These are phyloP conservation scores for Lochmaea crataegi DNA, from an alignment of 2,888 invertebrate genomes.

Conservation along the genomic window DNA sequence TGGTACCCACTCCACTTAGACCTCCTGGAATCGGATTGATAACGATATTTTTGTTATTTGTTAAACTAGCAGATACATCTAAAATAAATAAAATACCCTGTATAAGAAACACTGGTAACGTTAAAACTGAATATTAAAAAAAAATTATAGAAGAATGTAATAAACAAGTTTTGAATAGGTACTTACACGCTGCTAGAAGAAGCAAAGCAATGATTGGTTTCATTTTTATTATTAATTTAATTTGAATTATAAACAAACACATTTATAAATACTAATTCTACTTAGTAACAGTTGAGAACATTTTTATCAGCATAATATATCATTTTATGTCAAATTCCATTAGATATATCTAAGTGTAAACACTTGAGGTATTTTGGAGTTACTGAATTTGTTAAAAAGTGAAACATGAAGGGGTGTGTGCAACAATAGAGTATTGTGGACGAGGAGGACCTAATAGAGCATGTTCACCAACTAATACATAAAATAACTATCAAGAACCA, in stretches of 20 bases:
- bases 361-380: no score
- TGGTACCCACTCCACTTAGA: constrained; percentile 42
- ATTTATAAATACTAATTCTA: not conserved
- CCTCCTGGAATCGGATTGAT: constrained; percentile 40
- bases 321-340: no score
- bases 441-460: no score
- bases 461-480: no score
- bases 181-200: not conserved
- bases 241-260: not conserved
- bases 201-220: not conserved
- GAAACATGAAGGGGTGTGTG: no score
- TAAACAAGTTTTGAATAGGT: not conserved
- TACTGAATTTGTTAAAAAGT: no score
- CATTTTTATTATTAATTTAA: not conserved
- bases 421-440: no score
- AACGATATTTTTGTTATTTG: constrained; percentile 23
- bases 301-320: no score
- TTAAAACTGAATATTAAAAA: not conserved
- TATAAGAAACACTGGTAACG: not conserved
- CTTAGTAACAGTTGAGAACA: not conserved
- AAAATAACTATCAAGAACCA: no score
- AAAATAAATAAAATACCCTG: not conserved
- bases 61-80: constrained; percentile 1
- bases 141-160: not conserved
- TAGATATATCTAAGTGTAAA: no score